Evolutionary conservation across 2,113 vertebrate genomes (phyloP), one percentile per base, ranked within the genome.

Genomic region (Prionailurus viverrinus): DNA sequence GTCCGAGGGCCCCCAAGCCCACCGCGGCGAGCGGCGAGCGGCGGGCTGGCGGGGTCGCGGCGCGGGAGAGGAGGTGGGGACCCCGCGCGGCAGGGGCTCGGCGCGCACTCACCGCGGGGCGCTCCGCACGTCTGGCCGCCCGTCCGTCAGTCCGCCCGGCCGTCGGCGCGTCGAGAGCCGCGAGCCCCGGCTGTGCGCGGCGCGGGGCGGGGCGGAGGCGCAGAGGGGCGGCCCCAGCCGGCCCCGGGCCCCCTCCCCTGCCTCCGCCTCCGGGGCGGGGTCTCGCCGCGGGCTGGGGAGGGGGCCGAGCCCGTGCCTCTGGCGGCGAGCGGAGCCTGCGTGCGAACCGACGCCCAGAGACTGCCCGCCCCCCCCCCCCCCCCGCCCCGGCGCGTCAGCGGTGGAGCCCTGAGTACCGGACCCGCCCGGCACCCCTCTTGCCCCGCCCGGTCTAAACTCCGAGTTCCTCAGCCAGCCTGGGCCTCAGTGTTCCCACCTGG

Each of bases 41-140:
- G 71, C 63, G 45, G 31, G 25, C 68, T 1, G 15, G 15, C 2
- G 8, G 23, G 53, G 16, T 23, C 41, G 61, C 55, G 29, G 5
- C 2, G 21, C 61, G 12, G 1, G 45, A 3, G 7, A 41, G n/a
- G 5, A 29, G 12, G 1, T 0, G n/a, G 63, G n/a, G 39, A 21
- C 23, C 29, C 65, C 3, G 11, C 16, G 51, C 31, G 1, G 55
- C 25, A n/a, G 29, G 16, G 39, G 48, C 45, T 2, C 36, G 1
- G 41, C 31, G 33, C 3, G 92, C 68, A 97, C 97, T 97, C 90
- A 98, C 97, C 94, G 39, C 78, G 27, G 69, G 0, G 81, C 55
- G n/a, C 80, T 89, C 10, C 7, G 36, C 45, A 11, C 31, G 31
- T 73, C 41, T 2, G 25, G 29, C 86, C 14, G 48, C 41, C 94